phyloP scores from a whole-genome alignment of 2,113 vertebrate species.

The Carassius gibelio region DNA sequence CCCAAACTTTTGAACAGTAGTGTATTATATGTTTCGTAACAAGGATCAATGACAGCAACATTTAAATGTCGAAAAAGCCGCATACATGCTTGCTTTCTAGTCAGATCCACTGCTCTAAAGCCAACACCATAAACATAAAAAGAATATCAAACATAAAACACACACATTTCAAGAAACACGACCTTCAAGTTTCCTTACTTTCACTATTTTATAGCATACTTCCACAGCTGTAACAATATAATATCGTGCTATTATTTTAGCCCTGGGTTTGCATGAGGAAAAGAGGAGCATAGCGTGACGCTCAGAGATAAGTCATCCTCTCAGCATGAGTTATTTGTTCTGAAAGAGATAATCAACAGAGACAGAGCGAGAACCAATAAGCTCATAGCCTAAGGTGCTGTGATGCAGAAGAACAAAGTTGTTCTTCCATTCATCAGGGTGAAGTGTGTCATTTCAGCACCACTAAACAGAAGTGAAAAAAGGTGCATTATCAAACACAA shows the following conservation, averaged over 20 bases:
- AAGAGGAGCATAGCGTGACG: background rate
- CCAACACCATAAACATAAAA: background rate
- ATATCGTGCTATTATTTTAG: background rate
- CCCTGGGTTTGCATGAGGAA: background rate
- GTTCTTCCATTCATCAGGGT: slow-evolving; percentile 8
- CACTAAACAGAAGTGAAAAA: background rate
- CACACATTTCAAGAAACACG: background rate
- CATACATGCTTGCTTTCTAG: background rate
- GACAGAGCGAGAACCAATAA: slow-evolving; percentile 13
- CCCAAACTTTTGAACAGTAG: background rate
- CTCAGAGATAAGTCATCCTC: background rate
- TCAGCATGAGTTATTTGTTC: slow-evolving; percentile 24
- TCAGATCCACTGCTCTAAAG: background rate
- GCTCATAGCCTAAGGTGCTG: background rate
- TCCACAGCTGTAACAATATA: background rate
- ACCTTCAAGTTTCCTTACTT: background rate
- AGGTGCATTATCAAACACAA: background rate
- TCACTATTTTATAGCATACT: background rate
- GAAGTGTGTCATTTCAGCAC: background rate
- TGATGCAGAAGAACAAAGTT: background rate
- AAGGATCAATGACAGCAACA: background rate
- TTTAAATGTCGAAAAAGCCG: background rate
- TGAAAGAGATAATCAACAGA: slow-evolving; percentile 16
- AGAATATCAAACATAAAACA: background rate
- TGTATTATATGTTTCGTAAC: background rate